Evolutionary conservation across 2,113 vertebrate species (phyloP), one percentile per base, ranked within the genome.

Genomic region (Myiopsitta monachus): DNA sequence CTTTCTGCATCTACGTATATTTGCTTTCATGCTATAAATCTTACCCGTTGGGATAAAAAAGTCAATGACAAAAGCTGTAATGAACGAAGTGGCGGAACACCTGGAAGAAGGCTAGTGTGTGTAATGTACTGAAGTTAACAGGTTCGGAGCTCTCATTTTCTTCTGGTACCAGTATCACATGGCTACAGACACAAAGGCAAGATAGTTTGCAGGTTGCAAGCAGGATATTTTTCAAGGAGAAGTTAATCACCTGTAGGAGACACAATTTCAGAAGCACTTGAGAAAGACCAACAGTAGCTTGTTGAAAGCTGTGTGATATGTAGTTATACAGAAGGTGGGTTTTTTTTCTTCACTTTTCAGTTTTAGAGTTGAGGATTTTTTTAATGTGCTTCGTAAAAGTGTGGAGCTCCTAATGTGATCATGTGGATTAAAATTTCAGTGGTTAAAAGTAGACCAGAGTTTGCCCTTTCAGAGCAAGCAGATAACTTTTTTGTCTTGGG

Each of bases 1-100:
- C 87, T 87, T 78, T 76, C n/a, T 57, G 41, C 28, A 15, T 76
- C 47, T 73, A 2, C 0, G 0, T 74, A 2, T 73, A 2, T 85
- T 90, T 90, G 26, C 77, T 94, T 94, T 92, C 27, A 28, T 87
- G 14, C 67, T 85, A 1, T 49, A 36, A 79, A 69, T 14, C 44
- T 52, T 72, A 30, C 54, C 36, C 79, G 15, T 44, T 84, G 19
- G 59, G 92, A 79, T 92, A 57, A 88, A 80, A 43, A 47, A 26
- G 10, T 52, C 72, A 69, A 76, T 46, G 67, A n/a, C 57, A 49
- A 62, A 66, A 54, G 2, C 66, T 79, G 43, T 69, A 68, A n/a
- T 0, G 19, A 84, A 7, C 18, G 7, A 84, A 64, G 52, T 12
- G 27, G 33, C 52, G 13, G 62, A 84, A 46, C 43, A 51, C 68